phyloP scores from a whole-genome alignment of 2,888 invertebrate species.

The Gonocerus acuteangulatus region DNA sequence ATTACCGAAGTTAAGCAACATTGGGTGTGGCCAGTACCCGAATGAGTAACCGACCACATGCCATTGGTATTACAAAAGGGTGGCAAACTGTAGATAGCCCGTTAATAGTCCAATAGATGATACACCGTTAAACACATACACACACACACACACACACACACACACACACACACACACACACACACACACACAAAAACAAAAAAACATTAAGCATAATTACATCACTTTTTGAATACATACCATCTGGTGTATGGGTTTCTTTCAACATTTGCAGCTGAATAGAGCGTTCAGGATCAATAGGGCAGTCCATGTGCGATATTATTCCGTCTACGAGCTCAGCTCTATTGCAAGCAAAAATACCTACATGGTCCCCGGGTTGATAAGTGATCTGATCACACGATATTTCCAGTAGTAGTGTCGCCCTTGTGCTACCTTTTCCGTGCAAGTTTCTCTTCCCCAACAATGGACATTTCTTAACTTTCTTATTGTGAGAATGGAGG shows the following conservation, averaged over 20 bases:
- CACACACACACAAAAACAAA: too few species aligned
- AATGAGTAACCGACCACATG: too few species aligned
- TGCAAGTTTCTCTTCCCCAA: conserved; percentile 47
- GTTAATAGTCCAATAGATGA: too few species aligned
- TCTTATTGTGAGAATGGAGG: conserved; percentile 56
- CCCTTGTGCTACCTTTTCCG: conserved; percentile 41
- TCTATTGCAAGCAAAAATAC: conserved; percentile 78
- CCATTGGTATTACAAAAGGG: too few species aligned
- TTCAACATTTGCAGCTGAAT: conserved; percentile 74
- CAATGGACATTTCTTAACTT: conserved; percentile 49
- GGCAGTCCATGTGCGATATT: conserved; percentile 54
- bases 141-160: too few species aligned
- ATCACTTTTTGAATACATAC: conserved; percentile 44
- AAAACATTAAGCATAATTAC: too few species aligned
- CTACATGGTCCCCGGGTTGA: conserved; percentile 87
- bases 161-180: too few species aligned
- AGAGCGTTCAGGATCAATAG: conserved; percentile 58
- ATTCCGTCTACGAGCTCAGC: conserved; percentile 71
- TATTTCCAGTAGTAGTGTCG: conserved; percentile 38
- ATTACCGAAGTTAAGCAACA: too few species aligned
- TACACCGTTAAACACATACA: too few species aligned
- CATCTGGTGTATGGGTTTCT: conserved; percentile 79
- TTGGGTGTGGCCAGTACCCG: too few species aligned
- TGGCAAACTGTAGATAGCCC: too few species aligned
- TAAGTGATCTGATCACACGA: conserved; percentile 53